Evolutionary conservation across 2,113 vertebrate genomes (phyloP), one percentile per base, ranked within the genome.

Genomic region (Cyprinodon tularosa): DNA sequence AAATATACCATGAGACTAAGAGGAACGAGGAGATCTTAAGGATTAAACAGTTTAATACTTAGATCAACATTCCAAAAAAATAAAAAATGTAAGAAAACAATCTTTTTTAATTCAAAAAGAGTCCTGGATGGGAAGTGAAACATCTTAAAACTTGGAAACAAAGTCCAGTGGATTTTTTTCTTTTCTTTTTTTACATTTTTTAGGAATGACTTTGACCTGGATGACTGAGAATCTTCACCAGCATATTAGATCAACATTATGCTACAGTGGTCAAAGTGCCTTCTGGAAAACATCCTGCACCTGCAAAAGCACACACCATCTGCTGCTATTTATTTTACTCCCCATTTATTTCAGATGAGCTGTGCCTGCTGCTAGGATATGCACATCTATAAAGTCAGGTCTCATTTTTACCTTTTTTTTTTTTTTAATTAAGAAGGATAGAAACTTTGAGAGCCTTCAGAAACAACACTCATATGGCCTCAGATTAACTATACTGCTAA

Each of bases 341-440:
- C 17, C 48, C 14, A 6, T 53, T 53, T 20, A 53, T 53, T 17
- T 8, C 15, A 53, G 50, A 75, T 67, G 38, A 11, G 68, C 68
- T 12, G 12, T 2, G 64, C 45, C 66, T 62, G 62, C 78, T 74
- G 68, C 82, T 73, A 53, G 17, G 67, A 68, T 66, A 50, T 47
- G 48, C 72, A 76, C 39, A 1, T 57, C 45, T 83, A 57, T 66
- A 78, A 82, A 80, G 78, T 80, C 74, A 82, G 48, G 73, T 68
- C 66, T 77, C 68, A 42, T 39, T 71, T 80, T 84, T 62, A 62
- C 63, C 62, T 68, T 68, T 39, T 17, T 53, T n/a, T 53, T n/a
- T 29, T 29, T 29, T 29, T 29, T 1, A 29, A 48, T 39, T 50
- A 9, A 20, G 50, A 1, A n/a, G 50, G n/a, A n/a, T 2, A n/a